Percentiles rank a stretch among this genome's conserved stretches.
phyloP scores from a whole-genome alignment of 2,797 vertebrate species.

The Botia kubotai region DNA sequence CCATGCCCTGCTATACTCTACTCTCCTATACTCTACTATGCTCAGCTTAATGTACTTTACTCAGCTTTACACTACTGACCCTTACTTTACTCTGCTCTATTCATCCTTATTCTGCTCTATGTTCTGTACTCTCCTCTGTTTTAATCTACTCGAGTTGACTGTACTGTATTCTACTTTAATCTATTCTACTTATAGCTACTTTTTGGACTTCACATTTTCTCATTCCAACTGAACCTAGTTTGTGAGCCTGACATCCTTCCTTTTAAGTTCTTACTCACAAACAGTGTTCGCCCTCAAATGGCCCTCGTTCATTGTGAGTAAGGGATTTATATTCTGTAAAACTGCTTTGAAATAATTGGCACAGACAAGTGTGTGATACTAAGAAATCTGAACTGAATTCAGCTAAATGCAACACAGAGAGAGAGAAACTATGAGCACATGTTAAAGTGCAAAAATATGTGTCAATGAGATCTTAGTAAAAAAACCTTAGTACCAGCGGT shows the following conservation, averaged over 20 bases:
- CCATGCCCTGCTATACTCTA: too few relatives aligned
- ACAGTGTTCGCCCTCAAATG: not conserved
- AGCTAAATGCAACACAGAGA: slow-evolving; percentile 8
- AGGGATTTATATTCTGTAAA: not conserved
- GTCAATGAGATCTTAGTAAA: not conserved
- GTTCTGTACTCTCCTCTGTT: not conserved
- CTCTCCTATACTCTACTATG: too few relatives aligned
- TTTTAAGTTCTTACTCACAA: not conserved
- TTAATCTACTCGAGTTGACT: not conserved
- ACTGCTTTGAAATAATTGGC: slow-evolving; percentile 2
- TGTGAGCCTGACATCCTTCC: not conserved
- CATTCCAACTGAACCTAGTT: not conserved
- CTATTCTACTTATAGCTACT: not conserved
- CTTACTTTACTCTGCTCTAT: too few relatives aligned
- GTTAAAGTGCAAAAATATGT: slow-evolving; percentile 30
- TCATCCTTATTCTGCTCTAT: not conserved
- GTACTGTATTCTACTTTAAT: not conserved
- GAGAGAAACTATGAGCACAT: slow-evolving; percentile 10
- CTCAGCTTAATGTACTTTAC: too few relatives aligned
- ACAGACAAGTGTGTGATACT: not conserved
- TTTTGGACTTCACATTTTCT: not conserved
- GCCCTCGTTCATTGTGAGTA: not conserved
- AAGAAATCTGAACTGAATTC: not conserved
- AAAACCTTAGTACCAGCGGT: not conserved
- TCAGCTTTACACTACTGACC: too few relatives aligned